A percentile compares a stretch with the other conserved stretches of the same genome.
phyloP scores from a whole-genome alignment of 2,888 invertebrate species.

The Drosophila flavopinicola region DNA sequence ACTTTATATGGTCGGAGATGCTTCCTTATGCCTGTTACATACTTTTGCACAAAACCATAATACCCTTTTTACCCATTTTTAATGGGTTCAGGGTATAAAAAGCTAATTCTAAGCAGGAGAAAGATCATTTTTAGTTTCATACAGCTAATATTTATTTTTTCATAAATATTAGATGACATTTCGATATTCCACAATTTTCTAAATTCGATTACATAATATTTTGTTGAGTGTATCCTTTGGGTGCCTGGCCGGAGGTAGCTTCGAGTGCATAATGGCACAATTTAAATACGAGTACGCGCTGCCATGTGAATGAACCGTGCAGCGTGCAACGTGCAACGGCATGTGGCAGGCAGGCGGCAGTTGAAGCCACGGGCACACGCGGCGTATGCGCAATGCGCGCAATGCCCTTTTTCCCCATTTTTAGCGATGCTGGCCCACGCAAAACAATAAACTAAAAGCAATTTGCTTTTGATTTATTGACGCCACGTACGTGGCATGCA shows the following conservation, averaged over 20 bases:
- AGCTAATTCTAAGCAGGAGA: no score
- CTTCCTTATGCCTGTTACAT: no score
- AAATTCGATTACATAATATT: background rate
- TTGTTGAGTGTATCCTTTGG: background rate
- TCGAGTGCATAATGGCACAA: constrained; percentile 79
- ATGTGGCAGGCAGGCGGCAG: constrained; percentile 21
- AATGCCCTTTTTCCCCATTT: background rate
- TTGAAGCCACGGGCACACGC: constrained; percentile 21
- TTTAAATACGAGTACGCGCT: constrained; percentile 72
- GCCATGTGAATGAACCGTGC: constrained; percentile 73
- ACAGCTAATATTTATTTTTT: no score
- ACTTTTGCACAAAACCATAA: no score
- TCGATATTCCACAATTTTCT: no score
- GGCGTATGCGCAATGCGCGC: constrained; percentile 58
- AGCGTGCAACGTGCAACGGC: constrained; percentile 33
- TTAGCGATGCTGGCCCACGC: constrained; percentile 35
- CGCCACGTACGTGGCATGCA: constrained; percentile 69
- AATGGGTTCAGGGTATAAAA: no score
- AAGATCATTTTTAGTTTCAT: no score
- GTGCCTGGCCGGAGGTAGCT: background rate
- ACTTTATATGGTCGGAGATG: no score
- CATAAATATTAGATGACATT: no score
- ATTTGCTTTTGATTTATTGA: constrained; percentile 77
- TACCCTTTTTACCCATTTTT: no score
- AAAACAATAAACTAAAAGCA: constrained; percentile 77